Conservation (phyloP, 2,113 vertebrate genomes). For the Clarias gariepinus region DNA sequence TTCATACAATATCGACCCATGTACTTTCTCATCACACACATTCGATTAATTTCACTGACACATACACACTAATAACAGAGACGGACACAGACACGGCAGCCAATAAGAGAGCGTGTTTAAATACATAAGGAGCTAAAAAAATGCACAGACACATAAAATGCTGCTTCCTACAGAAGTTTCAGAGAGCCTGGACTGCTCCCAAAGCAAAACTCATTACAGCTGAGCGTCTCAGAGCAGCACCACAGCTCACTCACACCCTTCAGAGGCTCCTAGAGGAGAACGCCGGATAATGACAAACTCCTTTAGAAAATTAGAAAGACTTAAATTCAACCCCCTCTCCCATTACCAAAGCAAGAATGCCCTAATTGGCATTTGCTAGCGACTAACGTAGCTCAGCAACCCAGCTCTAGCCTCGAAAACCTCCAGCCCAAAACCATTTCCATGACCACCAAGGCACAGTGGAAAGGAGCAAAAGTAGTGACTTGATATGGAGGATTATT, state of each 20-base stretch:
- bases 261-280: not conserved
- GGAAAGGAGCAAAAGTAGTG: not conserved
- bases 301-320: conserved; percentile 17
- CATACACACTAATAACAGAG: not conserved
- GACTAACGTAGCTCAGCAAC: conserved; percentile 11
- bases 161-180: not conserved
- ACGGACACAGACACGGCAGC: not conserved
- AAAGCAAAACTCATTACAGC: not conserved
- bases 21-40: not conserved
- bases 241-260: not conserved
- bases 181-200: not conserved
- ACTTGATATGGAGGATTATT: not conserved
- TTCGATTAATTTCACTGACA: not conserved
- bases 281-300: not conserved
- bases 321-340: not conserved
- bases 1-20: not conserved
- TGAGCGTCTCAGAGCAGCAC: not conserved
- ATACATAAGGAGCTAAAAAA: not conserved
- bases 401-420: not conserved
- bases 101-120: not conserved
- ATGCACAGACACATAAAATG: not conserved
- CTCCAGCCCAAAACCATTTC: not conserved
- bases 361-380: conserved; percentile 7
- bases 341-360: conserved; percentile 2
- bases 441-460: not conserved